These are phyloP conservation scores for Parus major DNA, from an alignment of 2,113 vertebrate species.

Conservation along the genomic window DNA sequence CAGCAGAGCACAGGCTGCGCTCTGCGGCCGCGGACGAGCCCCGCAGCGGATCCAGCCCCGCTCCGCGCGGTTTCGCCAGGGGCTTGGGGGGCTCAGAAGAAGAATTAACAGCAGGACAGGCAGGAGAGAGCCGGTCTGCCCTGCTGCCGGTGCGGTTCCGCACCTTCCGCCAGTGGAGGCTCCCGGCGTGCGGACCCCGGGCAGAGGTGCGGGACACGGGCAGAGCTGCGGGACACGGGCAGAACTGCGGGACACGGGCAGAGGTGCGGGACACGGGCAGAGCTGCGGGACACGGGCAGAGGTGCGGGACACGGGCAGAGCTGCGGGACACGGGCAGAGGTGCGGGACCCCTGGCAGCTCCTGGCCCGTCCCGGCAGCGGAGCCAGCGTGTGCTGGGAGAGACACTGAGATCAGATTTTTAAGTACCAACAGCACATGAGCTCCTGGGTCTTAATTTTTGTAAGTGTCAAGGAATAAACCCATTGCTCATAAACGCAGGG, in stretches of 20 bases:
- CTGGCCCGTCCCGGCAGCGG: not conserved
- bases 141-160: not conserved
- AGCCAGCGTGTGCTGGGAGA: fast-evolving
- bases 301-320: too few relatives aligned
- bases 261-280: too few relatives aligned
- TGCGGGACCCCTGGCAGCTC: not conserved
- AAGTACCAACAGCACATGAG: not conserved
- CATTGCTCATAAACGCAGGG: not conserved
- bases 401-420: not conserved
- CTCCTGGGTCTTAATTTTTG: not conserved
- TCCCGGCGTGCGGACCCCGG: not conserved
- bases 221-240: too few relatives aligned
- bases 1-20: not conserved
- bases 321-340: not conserved
- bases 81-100: not conserved
- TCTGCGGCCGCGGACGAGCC: fast-evolving
- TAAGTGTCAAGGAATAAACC: not conserved
- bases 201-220: not conserved
- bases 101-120: not conserved
- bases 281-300: not conserved
- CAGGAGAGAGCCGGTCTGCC: not conserved
- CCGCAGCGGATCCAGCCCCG: fast-evolving
- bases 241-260: too few relatives aligned
- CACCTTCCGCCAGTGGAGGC: fast-evolving
- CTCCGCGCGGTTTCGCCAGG: not conserved